phyloP scores from a whole-genome alignment of 2,113 vertebrate species.

The Pollachius pollachius region DNA sequence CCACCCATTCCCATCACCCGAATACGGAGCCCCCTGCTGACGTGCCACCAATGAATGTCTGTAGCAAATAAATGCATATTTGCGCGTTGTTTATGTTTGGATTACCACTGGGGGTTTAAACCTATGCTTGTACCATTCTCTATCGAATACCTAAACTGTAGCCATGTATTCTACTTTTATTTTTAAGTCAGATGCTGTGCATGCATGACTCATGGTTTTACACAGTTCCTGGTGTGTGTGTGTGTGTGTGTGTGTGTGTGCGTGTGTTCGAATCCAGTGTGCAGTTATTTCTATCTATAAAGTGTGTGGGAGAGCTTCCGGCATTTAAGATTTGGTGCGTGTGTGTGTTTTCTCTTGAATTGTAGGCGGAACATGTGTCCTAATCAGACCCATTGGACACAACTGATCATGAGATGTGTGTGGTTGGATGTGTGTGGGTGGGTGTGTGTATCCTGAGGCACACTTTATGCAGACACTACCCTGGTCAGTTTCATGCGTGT shows the following conservation, averaged over 20 bases:
- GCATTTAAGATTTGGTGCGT: conserved; percentile 28
- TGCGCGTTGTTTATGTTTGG: too few relatives aligned
- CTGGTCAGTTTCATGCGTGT: too few relatives aligned
- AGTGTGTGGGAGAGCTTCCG: conserved; percentile 40
- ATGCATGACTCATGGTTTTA: conserved; percentile 68
- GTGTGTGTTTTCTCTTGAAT: conserved; percentile 20
- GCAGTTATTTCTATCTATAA: conserved; percentile 43
- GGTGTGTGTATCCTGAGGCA: neutral
- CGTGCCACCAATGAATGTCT: conserved; percentile 48
- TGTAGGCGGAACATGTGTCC: conserved; percentile 11
- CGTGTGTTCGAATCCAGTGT: conserved; percentile 10
- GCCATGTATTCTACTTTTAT: conserved; percentile 14
- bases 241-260: conserved; percentile 26
- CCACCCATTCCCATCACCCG: conserved; percentile 16
- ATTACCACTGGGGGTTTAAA: too few relatives aligned
- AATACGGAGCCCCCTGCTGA: conserved; percentile 45
- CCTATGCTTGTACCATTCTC: too few relatives aligned
- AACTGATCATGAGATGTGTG: too few relatives aligned
- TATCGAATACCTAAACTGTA: too few relatives aligned
- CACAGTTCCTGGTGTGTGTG: conserved; percentile 40
- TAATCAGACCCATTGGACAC: neutral
- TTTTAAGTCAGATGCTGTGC: conserved; percentile 55
- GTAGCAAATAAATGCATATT: conserved; percentile 17
- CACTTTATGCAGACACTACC: too few relatives aligned
- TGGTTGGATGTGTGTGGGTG: too few relatives aligned